Percentiles rank a stretch among this genome's conserved stretches.
Evolutionary conservation across 2,888 invertebrate genomes (phyloP).

Genomic region (Drosophila limbata): DNA sequence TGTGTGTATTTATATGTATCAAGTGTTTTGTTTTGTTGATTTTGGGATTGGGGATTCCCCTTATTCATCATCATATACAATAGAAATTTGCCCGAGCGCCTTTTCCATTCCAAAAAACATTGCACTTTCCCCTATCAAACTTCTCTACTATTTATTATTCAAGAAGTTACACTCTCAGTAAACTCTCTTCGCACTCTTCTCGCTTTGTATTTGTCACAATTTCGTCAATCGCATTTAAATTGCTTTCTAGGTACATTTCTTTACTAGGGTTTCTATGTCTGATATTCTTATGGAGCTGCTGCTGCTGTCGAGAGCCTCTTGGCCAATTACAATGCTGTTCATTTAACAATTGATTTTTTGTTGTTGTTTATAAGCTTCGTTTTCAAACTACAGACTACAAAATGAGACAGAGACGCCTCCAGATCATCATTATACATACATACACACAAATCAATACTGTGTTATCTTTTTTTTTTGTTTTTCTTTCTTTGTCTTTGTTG

Average conservation of each 20-base stretch:
- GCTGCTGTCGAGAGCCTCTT: constrained; percentile 17
- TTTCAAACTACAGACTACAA: constrained; percentile 66
- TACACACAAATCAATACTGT: constrained; percentile 66
- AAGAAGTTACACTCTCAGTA: constrained; percentile 7
- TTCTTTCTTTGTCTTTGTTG: constrained; percentile 32
- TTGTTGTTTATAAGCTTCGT: constrained; percentile 36
- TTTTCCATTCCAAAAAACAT: constrained; percentile 26
- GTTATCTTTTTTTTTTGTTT: constrained; percentile 31
- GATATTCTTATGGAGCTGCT: constrained; percentile 19
- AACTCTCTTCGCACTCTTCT: constrained; percentile 17
- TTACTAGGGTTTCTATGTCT: constrained; percentile 35
- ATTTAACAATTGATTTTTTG: constrained; percentile 9
- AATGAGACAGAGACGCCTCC: constrained; percentile 48
- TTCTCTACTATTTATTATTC: background rate
- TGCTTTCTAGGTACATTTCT: constrained; percentile 80
- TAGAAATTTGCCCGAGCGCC: constrained; percentile 31
- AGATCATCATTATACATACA: constrained; percentile 46
- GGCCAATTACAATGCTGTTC: constrained; percentile 41
- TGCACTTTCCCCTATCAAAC: background rate
- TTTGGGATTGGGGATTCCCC: constrained; percentile 16
- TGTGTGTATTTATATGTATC: constrained; percentile 56
- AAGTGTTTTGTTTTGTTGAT: constrained; percentile 28
- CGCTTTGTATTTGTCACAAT: constrained; percentile 76
- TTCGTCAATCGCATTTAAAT: constrained; percentile 77
- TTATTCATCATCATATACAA: constrained; percentile 38